phyloP scores from a whole-genome alignment of 1,140 invertebrate genomes.

The Cherax quadricarinatus region DNA sequence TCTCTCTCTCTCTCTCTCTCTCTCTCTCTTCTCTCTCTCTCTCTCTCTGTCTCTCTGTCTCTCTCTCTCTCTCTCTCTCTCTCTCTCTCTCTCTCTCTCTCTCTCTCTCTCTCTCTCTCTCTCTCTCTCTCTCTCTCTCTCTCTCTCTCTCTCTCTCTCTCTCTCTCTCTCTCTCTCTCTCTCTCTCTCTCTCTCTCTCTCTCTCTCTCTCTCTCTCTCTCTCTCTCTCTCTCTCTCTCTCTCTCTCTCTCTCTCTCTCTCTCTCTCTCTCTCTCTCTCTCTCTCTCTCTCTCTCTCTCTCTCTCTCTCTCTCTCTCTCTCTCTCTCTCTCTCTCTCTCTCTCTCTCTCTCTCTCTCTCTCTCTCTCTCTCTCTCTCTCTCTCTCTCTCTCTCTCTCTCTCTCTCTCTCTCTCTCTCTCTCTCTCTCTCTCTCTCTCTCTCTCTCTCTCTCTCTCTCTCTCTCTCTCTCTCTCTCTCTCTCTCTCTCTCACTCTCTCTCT shows the following conservation, averaged over 20 bases:
- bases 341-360: constrained; percentile 31
- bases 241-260: no score
- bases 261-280: neutral
- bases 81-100: no score
- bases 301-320: constrained; percentile 6
- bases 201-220: no score
- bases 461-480: neutral
- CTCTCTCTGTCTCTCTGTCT: no score
- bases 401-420: constrained; percentile 18
- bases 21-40: no score
- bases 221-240: no score
- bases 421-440: constrained; percentile 19
- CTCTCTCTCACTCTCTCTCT: neutral
- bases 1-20: no score
- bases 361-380: constrained; percentile 6
- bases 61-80: no score
- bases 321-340: constrained; percentile 18
- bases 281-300: neutral
- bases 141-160: neutral
- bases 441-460: neutral
- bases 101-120: no score
- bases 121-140: neutral
- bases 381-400: constrained; percentile 10
- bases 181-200: neutral
- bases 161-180: neutral